Evolutionary conservation across 1,140 invertebrate species (phyloP).

Genomic region (Manduca sexta): DNA sequence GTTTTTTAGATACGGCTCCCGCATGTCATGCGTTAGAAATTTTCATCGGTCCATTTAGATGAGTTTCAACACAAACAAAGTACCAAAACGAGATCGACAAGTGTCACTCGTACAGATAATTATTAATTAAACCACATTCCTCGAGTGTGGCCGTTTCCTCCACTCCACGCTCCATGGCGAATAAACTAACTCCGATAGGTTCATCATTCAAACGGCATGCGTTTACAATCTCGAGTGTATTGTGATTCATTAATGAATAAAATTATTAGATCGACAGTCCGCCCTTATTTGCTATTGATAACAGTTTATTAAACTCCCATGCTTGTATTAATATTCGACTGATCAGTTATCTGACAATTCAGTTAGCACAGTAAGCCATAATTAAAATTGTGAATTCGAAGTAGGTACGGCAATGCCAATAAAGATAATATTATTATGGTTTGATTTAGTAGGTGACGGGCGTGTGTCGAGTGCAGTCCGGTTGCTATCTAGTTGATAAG

Average conservation of each 20-base stretch:
- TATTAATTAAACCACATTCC: too few species aligned
- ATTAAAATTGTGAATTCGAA: conserved; percentile 53
- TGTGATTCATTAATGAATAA: conserved; percentile 41
- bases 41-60: too few species aligned
- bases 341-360: conserved; percentile 42
- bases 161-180: not conserved
- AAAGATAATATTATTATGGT: conserved; percentile 48
- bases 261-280: conserved; percentile 37
- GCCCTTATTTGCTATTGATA: conserved; percentile 52
- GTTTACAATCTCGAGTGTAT: conserved; percentile 34
- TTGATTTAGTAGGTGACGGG: conserved; percentile 34
- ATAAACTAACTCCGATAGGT: conserved; percentile 15
- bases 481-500: conserved; percentile 55
- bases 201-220: conserved; percentile 27
- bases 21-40: too few species aligned
- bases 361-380: conserved; percentile 38
- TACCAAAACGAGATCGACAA: too few species aligned
- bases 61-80: too few species aligned
- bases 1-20: too few species aligned
- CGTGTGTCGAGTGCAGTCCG: conserved; percentile 43
- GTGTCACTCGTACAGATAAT: too few species aligned
- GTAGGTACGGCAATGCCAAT: conserved; percentile 38
- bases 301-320: conserved; percentile 61
- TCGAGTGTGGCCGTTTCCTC: too few species aligned
- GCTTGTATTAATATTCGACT: conserved; percentile 41